Conservation (phyloP, 1,140 invertebrate genomes). For the Drosophila nasuta region DNA sequence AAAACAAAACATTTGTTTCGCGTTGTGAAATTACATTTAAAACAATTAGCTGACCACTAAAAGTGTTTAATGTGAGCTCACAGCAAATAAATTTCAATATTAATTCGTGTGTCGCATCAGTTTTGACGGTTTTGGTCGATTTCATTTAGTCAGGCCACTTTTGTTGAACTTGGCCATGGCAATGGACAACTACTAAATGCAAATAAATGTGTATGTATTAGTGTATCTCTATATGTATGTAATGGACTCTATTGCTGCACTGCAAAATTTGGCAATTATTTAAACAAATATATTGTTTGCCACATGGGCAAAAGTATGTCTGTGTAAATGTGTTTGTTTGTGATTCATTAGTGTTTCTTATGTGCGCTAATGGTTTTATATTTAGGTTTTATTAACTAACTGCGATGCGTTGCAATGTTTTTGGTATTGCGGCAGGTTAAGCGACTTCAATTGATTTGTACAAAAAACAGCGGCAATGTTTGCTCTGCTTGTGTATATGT, state of each 20-base stretch:
- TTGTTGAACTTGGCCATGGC: conserved; percentile 68
- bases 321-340: not conserved
- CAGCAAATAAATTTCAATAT: conserved; percentile 17
- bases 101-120: conserved; percentile 27
- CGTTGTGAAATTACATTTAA: conserved; percentile 51
- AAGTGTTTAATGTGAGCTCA: conserved; percentile 23
- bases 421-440: conserved; percentile 53
- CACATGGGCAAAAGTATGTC: conserved; percentile 5
- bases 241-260: conserved; percentile 11
- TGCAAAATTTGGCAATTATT: conserved; percentile 37
- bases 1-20: conserved; percentile 56
- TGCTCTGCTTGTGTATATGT: not conserved
- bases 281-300: conserved; percentile 7
- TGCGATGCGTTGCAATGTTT: conserved; percentile 25
- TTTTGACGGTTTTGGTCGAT: conserved; percentile 28
- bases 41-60: conserved; percentile 40
- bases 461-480: conserved; percentile 31
- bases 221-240: conserved; percentile 4
- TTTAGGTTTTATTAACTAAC: not conserved
- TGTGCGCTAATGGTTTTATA: conserved; percentile 8
- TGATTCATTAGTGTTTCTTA: conserved; percentile 3
- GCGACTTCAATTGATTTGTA: conserved; percentile 68
- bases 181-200: conserved; percentile 43
- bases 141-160: conserved; percentile 50
- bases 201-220: conserved; percentile 31